Evolutionary conservation across 2,113 vertebrate genomes (phyloP), one percentile per base, ranked within the genome.

Genomic region (Pagrus major): DNA sequence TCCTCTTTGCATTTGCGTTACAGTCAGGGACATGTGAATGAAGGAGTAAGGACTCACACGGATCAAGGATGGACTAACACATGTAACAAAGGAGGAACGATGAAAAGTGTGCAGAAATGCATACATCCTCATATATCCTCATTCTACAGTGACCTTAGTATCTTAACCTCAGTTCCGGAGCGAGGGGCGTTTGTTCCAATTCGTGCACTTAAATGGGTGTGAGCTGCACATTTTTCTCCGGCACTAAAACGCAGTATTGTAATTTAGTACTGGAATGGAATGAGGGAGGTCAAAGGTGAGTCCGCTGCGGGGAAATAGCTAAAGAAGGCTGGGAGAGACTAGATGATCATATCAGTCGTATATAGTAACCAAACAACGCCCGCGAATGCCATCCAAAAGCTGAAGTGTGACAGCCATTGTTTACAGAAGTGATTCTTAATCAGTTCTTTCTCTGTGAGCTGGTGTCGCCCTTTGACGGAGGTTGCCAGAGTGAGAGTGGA

Each of bases 271-370:
- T 76, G 74, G 88, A 90, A 90, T 89, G 86, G 84, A 89, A 92
- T 88, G 89, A 88, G 55, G 35, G 75, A 78, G 92, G 93, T 94
- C 87, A 89, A 73, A 92, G 94, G 91, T 94, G 86, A 90, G 33
- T 20, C 54, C 65, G 71, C 65, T 65, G 70, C 80, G n/a, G 83
- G 80, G 67, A 90, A 84, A 90, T 85, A 83, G 75, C 80, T 64
- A 76, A 55, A 81, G 78, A 81, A 84, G 80, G 66, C 78, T 81
- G 42, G 73, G 78, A 65, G 42, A 70, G 75, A 74, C 60, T 31
- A 75, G 72, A 85, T 77, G 58, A 54, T 42, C n/a, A 61, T 27
- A 12, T 29, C 5, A 35, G 33, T 35, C 64, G 44, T 47, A 73
- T 67, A 47, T 47, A 73, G 66, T 23, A 20, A 54, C 60, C 12